Conservation (phyloP, 2,888 invertebrate species). For the Watsonalla binaria region DNA sequence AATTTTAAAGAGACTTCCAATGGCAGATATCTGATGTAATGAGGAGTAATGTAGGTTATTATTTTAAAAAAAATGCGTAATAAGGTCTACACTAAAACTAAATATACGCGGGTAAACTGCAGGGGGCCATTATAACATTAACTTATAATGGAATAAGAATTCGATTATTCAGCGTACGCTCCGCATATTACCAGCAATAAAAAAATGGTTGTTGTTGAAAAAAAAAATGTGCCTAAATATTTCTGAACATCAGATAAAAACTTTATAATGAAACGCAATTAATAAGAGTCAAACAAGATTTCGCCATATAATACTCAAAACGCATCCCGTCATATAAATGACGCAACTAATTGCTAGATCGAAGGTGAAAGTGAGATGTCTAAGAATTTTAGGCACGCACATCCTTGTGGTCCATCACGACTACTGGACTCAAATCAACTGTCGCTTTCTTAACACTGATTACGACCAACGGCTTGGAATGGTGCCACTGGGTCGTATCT, state of each 20-base stretch:
- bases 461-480: not conserved
- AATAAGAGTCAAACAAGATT: slow-evolving; percentile 1
- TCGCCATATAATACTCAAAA: slow-evolving; percentile 6
- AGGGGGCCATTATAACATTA: too few relatives aligned
- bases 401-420: slow-evolving; percentile 28
- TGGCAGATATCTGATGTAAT: too few relatives aligned
- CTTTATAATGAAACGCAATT: slow-evolving; percentile 3
- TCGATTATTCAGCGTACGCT: too few relatives aligned
- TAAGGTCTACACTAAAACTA: too few relatives aligned
- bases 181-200: too few relatives aligned
- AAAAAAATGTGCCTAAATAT: too few relatives aligned
- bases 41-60: too few relatives aligned
- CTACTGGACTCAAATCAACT: not conserved
- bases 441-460: slow-evolving; percentile 1
- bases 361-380: slow-evolving; percentile 31
- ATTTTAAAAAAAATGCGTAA: too few relatives aligned
- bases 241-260: not conserved
- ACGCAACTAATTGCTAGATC: slow-evolving; percentile 11
- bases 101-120: too few relatives aligned
- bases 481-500: not conserved
- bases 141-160: too few relatives aligned
- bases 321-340: slow-evolving; percentile 21
- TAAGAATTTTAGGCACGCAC: slow-evolving; percentile 33
- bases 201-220: too few relatives aligned
- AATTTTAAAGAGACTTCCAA: too few relatives aligned